Evolutionary conservation across 2,797 vertebrate species (phyloP), one percentile per base, ranked within the genome.

Genomic region (Bryconaethiops microstoma): DNA sequence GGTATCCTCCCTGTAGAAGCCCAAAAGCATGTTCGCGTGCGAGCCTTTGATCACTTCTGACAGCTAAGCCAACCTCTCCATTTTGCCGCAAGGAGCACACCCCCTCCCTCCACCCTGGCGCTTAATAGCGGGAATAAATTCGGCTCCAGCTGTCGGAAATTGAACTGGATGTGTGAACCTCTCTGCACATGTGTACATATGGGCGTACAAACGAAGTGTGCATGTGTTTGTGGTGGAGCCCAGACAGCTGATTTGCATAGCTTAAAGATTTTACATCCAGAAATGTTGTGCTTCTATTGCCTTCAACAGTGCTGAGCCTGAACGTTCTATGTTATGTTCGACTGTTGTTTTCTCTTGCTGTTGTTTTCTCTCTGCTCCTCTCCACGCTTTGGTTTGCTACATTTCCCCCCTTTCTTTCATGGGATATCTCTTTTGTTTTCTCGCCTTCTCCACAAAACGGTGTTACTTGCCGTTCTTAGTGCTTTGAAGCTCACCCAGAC

Each of bases 401-500:
- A 10, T 52, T 65, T 68, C 29, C 55, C 75, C 21, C 13, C 6
- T 40, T 57, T 13, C 23, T 76, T 73, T 74, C 59, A 62, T 57
- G 6, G 50, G 70, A 29, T 23, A 70, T 80, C 72, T 39, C 54
- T 64, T 80, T 72, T 79, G 23, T 67, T 65, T 57, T 39, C 29
- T 48, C 69, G 21, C 70, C 14, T 79, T 76, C 54, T 69, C 8
- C 39, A 69, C 8, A 63, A 67, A 74, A 59, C 68, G 35, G 39
- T 29, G 67, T n/a, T 67, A 54, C 0, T 63, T 40, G 0, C 54
- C 83, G 17, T 50, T 65, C 57, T 78, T 88, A 97, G 94, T 95
- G 90, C 74, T 96, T 97, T 0, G 94, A 96, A 88, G 96, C 94
- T 0, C 94, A 97, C 77, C 91, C 94, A 0, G 95, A 97, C 0